Base-by-base conservation (phyloP, 2,797 vertebrate genomes). In the Lacerta bilineata region DNA sequence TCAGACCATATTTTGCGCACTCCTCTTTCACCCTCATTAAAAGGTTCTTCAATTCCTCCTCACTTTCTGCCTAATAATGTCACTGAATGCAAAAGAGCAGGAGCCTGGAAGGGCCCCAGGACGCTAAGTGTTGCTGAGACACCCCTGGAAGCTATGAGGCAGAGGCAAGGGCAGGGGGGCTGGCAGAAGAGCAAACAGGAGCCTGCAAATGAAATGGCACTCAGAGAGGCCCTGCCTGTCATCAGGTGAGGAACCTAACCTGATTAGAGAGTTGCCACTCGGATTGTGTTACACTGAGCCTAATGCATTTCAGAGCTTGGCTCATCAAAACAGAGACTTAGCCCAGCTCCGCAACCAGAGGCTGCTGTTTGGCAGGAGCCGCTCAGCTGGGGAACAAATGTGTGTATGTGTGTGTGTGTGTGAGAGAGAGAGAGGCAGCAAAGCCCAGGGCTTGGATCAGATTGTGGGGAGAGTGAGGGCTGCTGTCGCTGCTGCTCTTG, bases 211-310 rank as follows among this genome's bases (percentile, higher is more conserved):
- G 76, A 69, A 79, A 71, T 1, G 69, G 23, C 23, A 2, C 50
- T 29, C 18, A 36, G 11, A 10, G 55, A 61, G 72, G 25, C 83
- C 25, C 69, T 27, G 29, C 15, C 50, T 33, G 79, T 27, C 86
- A 23, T 33, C 78, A 90, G 84, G 80, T 55, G 91, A 90, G 90
- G 1, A 5, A 3, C 50, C 83, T 93, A 94, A 95, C 93, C 93
- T 79, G 93, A 90, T 94, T 88, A 93, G 93, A 91, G 94, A 92
- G 33, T 79, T 82, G 0, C 75, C 80, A 89, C 88, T 85, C 0
- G 80, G 39, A 71, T 89, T 80, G 91, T 69, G 72, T 92, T 83
- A 84, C 2, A 71, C 75, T 68, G 91, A 74, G 91, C 78, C 90
- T 41, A 75, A 78, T 91, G 91, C 80, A 46, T 84, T 89, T 61